Conservation (phyloP, 2,888 invertebrate species). For the Odontocerum albicorne region DNA sequence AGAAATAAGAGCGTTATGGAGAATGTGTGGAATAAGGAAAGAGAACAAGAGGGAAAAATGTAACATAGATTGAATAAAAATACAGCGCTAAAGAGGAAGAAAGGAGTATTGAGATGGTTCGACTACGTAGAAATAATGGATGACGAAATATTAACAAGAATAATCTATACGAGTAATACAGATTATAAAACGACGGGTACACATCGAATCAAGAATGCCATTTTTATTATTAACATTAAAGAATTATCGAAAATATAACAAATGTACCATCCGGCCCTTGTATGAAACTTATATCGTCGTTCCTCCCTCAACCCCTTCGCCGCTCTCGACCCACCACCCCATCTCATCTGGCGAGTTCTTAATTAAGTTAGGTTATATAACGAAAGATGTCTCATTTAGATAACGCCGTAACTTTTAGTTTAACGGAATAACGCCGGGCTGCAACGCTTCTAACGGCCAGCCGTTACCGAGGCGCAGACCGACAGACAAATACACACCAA, state of each 20-base stretch:
- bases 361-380: conserved; percentile 64
- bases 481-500: not conserved
- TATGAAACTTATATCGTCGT: conserved; percentile 25
- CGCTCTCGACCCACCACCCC: conserved; percentile 46
- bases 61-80: too few species aligned
- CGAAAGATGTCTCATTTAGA: conserved; percentile 63
- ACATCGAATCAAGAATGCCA: too few species aligned
- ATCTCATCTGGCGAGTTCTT: conserved; percentile 61
- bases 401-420: conserved; percentile 57
- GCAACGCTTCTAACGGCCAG: conserved; percentile 27
- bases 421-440: conserved; percentile 41
- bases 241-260: not conserved
- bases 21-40: too few species aligned
- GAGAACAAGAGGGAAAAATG: too few species aligned
- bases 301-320: conserved; percentile 11
- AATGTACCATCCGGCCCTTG: conserved; percentile 10
- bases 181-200: too few species aligned
- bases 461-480: conserved; percentile 3
- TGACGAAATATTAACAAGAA: too few species aligned
- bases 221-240: too few species aligned
- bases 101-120: too few species aligned
- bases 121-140: too few species aligned
- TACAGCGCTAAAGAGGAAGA: too few species aligned
- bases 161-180: too few species aligned
- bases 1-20: too few species aligned